Base-by-base conservation (phyloP, 2,888 invertebrate species). In the Plebejus melissa region DNA sequence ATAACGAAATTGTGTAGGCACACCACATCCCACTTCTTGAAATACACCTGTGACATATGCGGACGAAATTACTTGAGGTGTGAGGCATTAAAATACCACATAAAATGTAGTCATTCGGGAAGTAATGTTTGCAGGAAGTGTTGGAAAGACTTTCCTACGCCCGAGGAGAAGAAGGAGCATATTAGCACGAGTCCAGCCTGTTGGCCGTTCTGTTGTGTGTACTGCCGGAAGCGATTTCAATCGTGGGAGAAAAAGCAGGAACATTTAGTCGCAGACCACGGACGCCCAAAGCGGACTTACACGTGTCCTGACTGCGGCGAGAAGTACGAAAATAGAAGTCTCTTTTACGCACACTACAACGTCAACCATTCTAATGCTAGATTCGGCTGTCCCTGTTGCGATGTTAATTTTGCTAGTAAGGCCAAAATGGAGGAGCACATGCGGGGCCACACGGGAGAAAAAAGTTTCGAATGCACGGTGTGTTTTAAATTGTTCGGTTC, bases 401-500 rank as follows among this genome's bases (percentile, higher is more conserved):
- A 88, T 0, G 79, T 86, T 4, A 88, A 87, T 74, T 91, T 90
- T 79, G 81, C 80, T 0, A 84, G 84, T 0, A 87, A 86, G 65
- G 82, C 81, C 13, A 79, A 81, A 9, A 79, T 91, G 60, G 87
- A 90, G 3, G 88, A 94, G 1, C 94, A 94, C 77, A 86, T 84
- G 74, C 83, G 91, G 0, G 88, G 88, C 0, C 95, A 95, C 80
- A 93, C 94, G 0, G 89, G 91, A 2, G 94, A 94, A 76, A 94
- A 93, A 77, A 82, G 83, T 1, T 90, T 86, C 58, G 83, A 86
- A 69, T 95, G 95, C 78, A 81, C 83, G 0, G 82, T 93, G 1
- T 95, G 95, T 79, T 82, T 84, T 1, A 94, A 94, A 79, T 81
- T 87, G 1, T 95, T 94, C 77, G 87, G 91, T 28, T 89, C 93